Conservation (phyloP, 2,888 invertebrate genomes). For the Willowsia nigromaculata region DNA sequence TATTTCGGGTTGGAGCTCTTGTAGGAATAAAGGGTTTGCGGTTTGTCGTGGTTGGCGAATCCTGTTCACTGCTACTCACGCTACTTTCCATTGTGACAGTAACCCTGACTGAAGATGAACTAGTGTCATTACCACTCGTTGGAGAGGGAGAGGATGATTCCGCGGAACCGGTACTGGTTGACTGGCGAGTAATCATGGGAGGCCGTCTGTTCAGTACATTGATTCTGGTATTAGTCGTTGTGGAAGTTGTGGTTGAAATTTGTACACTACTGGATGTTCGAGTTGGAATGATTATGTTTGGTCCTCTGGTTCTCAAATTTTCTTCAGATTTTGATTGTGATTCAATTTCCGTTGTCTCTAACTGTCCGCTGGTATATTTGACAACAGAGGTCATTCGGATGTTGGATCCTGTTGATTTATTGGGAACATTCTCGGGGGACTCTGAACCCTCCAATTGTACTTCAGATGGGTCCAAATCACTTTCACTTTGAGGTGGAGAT, state of each 20-base stretch:
- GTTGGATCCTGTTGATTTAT: slow-evolving; percentile 39
- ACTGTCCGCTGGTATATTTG: slow-evolving; percentile 75
- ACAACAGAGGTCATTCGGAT: slow-evolving; percentile 71
- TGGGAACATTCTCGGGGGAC: slow-evolving; percentile 28
- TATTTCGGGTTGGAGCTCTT: slow-evolving; percentile 66
- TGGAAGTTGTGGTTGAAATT: background rate
- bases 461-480: slow-evolving; percentile 39
- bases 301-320: slow-evolving; percentile 12
- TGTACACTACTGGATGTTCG: slow-evolving; percentile 33
- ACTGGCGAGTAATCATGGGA: slow-evolving; percentile 49
- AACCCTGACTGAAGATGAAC: slow-evolving; percentile 45
- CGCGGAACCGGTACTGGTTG: slow-evolving; percentile 24
- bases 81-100: slow-evolving; percentile 69
- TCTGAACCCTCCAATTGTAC: slow-evolving; percentile 73
- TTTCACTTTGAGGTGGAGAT: background rate
- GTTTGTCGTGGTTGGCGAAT: slow-evolving; percentile 34
- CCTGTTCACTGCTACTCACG: slow-evolving; percentile 49
- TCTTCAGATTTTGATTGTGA: slow-evolving; percentile 13
- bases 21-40: slow-evolving; percentile 77
- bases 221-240: background rate
- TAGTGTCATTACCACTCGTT: background rate
- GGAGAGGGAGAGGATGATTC: slow-evolving; percentile 26
- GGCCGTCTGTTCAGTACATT: slow-evolving; percentile 45
- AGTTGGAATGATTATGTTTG: slow-evolving; percentile 64
- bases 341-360: slow-evolving; percentile 73